Base-by-base conservation (phyloP, 2,113 vertebrate genomes). In the Anas platyrhynchos region DNA sequence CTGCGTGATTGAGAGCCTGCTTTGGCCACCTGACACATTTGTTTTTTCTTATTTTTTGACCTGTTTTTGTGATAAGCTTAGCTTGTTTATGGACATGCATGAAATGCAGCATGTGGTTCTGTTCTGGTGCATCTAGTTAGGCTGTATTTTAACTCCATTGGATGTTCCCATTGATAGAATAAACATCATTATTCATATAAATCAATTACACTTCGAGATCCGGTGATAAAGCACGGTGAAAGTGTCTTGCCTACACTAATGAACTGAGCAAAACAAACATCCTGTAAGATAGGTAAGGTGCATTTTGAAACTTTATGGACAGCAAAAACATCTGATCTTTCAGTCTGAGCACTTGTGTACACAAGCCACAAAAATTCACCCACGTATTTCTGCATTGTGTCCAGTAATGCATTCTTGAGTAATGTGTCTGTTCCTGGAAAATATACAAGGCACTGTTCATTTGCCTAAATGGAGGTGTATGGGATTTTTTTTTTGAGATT, bases 261-360 rank as follows among this genome's bases (percentile, higher is more conserved):
- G 65, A 94, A 29, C 31, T 43, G 85, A 72, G 61, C 55, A 93
- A 74, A 93, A 48, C 32, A 91, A 93, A 91, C 88, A 93, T 88
- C 85, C 83, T 86, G 79, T 29, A 7, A 7, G 16, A 68, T 36
- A 87, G 77, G 62, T 82, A 61, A 65, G 34, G 76, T 80, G 26
- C 54, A 21, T 81, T 94, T 89, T 77, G 43, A 82, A 91, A 72
- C 82, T 65, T 93, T 65, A 86, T 36, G 61, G 65, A 65, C 72
- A 91, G 72, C 71, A 80, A 71, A 71, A 43, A 27, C 56, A 43
- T 72, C 69, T 82, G 85, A 82, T 55, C 84, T 89, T 84, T 62
- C 77, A 82, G 32, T 76, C 77, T 69, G 69, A 87, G 41, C n/a
- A 44, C 59, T 95, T 68, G 67, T 68, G 67, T 56, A 43, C 56